These are phyloP conservation scores for Tetragonula carbonaria DNA, from an alignment of 2,888 invertebrate species.

Conservation along the genomic window DNA sequence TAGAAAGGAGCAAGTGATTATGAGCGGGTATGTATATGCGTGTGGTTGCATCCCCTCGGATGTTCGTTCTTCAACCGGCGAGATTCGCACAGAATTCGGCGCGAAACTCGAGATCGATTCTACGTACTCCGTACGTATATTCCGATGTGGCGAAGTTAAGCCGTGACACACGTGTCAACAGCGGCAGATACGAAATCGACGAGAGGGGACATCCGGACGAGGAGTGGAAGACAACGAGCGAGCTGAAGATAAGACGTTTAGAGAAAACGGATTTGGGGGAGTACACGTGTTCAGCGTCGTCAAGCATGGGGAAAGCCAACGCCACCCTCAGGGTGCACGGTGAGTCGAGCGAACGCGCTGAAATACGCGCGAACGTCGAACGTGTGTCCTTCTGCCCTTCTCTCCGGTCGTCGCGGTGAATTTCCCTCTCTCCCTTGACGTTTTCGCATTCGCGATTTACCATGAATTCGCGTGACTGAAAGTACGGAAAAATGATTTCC, in stretches of 20 bases:
- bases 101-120: slow-evolving; percentile 30
- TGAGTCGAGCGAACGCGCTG: slow-evolving; percentile 78
- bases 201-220: slow-evolving; percentile 86
- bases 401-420: background rate
- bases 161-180: slow-evolving; percentile 78
- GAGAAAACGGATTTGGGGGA: slow-evolving; percentile 87
- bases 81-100: no score
- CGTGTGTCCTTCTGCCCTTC: background rate
- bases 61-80: no score
- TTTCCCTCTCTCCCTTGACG: slow-evolving; percentile 4
- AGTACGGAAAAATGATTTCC: no score
- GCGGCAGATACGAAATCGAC: slow-evolving; percentile 87
- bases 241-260: slow-evolving; percentile 87
- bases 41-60: no score
- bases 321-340: slow-evolving; percentile 89
- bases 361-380: background rate
- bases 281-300: slow-evolving; percentile 90
- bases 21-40: slow-evolving; percentile 85
- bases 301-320: slow-evolving; percentile 89
- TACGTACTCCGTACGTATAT: background rate
- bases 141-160: slow-evolving; percentile 40
- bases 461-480: no score
- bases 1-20: slow-evolving; percentile 87
- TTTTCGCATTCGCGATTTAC: background rate
- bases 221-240: slow-evolving; percentile 87